A percentile compares a stretch with the other conserved stretches of the same genome.
Evolutionary conservation across 2,888 invertebrate genomes (phyloP).

Genomic region (Cancer borealis): DNA sequence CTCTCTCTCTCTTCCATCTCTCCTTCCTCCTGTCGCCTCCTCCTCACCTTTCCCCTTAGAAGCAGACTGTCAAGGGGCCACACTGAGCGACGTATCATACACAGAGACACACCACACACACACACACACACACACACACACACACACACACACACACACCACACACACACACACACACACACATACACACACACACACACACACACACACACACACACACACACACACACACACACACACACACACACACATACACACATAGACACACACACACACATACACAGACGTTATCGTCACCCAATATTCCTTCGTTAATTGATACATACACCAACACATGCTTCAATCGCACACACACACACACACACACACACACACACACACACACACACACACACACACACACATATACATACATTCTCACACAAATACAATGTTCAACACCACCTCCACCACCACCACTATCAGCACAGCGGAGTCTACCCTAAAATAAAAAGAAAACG

Average conservation of each 20-base stretch:
- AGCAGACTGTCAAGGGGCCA: background rate
- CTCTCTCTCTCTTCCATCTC: background rate
- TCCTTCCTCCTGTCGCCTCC: background rate
- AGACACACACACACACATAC: conserved; percentile 58
- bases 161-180: conserved; percentile 41
- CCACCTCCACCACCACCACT: background rate
- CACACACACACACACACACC: too few species aligned
- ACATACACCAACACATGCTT: background rate
- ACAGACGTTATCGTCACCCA: conserved; percentile 47
- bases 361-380: background rate
- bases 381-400: background rate
- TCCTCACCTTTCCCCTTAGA: background rate
- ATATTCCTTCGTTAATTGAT: background rate
- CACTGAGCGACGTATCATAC: background rate
- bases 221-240: conserved; percentile 55
- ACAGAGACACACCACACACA: background rate
- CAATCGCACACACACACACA: background rate
- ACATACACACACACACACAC: conserved; percentile 51
- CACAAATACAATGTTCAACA: too few species aligned
- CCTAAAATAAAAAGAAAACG: background rate
- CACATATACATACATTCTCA: too few species aligned
- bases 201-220: conserved; percentile 58
- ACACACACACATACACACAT: conserved; percentile 55
- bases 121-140: too few species aligned
- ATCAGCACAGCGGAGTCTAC: background rate